phyloP scores from a whole-genome alignment of 2,797 vertebrate genomes.

The Astyanax mexicanus region DNA sequence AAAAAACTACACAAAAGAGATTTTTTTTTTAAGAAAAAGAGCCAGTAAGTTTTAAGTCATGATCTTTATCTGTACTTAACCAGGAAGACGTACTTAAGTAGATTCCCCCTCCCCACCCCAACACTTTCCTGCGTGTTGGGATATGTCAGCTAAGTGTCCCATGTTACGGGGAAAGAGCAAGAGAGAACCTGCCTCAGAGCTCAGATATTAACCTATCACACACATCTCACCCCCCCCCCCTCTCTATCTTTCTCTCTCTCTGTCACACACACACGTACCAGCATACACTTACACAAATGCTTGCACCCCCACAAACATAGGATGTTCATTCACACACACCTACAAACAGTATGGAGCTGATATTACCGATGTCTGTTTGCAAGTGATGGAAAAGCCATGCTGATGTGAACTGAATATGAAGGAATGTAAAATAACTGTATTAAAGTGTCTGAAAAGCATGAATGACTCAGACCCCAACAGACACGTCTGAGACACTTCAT shows the following conservation, averaged over 20 bases:
- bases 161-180: slow-evolving; percentile 69
- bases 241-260: too few species aligned
- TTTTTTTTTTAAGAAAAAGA: too few species aligned
- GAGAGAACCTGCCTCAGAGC: slow-evolving; percentile 77
- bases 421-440: not conserved
- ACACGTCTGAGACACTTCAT: too few species aligned
- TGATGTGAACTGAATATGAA: not conserved
- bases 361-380: too few species aligned
- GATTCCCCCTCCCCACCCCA: not conserved
- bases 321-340: slow-evolving; percentile 13
- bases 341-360: not conserved
- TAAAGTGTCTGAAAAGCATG: not conserved
- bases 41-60: too few species aligned
- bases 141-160: slow-evolving; percentile 72
- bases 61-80: too few species aligned
- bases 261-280: not conserved
- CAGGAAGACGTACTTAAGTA: too few species aligned
- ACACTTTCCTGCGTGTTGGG: slow-evolving; percentile 70
- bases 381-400: not conserved
- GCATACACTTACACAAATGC: slow-evolving; percentile 12
- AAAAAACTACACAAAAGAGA: too few species aligned
- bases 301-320: not conserved
- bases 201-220: slow-evolving; percentile 54
- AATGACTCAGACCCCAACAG: not conserved
- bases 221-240: not conserved